Percentiles rank a stretch among this genome's conserved stretches.
Conservation (phyloP, 2,797 vertebrate genomes). For the Poecilia gillii region DNA sequence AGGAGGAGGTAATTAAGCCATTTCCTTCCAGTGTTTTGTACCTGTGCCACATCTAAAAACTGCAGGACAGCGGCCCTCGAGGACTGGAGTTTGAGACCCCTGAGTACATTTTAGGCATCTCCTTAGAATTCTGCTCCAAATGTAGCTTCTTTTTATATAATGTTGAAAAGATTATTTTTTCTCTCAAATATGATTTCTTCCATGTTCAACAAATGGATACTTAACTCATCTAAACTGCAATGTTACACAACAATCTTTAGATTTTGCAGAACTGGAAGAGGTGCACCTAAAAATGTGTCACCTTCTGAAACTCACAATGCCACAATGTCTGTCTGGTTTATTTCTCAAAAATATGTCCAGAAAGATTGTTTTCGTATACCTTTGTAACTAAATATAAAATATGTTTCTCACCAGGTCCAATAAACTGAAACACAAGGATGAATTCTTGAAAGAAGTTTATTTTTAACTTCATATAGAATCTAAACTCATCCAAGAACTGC, state of each 20-base stretch:
- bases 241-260: background rate
- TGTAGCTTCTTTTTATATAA: background rate
- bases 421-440: background rate
- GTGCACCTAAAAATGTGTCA: background rate
- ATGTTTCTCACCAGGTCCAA: background rate
- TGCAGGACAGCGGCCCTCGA: no score
- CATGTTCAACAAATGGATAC: background rate
- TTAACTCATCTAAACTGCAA: background rate
- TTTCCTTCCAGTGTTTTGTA: no score
- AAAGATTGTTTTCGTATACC: background rate
- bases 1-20: no score
- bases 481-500: conserved; percentile 3
- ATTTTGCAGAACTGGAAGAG: background rate
- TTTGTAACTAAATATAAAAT: background rate
- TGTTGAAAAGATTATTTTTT: background rate
- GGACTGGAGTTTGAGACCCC: no score
- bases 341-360: background rate
- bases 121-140: background rate
- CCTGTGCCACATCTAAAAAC: no score
- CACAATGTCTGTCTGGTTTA: background rate
- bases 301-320: background rate
- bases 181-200: background rate
- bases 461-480: conserved; percentile 4
- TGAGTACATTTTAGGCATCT: background rate
- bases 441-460: background rate